Percentiles rank a stretch among this genome's conserved stretches.
These are phyloP conservation scores for Macroramphosus scolopax DNA, from an alignment of 2,797 vertebrate species.

Conservation along the genomic window DNA sequence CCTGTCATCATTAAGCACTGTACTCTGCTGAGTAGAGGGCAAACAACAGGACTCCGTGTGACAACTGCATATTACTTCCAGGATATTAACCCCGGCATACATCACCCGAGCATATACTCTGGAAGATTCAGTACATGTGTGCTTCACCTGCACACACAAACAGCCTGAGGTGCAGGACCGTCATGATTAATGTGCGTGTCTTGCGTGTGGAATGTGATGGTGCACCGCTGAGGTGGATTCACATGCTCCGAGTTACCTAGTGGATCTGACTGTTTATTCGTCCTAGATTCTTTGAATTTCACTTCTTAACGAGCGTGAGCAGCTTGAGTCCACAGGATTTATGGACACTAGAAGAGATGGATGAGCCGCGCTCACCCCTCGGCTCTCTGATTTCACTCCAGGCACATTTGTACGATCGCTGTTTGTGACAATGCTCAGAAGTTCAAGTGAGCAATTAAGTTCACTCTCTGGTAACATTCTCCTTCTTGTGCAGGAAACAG, in stretches of 20 bases:
- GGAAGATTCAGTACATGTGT: too few relatives aligned
- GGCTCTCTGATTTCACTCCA: conserved; percentile 24
- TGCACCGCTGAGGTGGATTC: conserved; percentile 38
- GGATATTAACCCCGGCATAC: too few relatives aligned
- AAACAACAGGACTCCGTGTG: too few relatives aligned
- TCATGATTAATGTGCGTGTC: conserved; percentile 40
- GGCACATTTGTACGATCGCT: conserved; percentile 16
- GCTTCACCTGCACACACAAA: neutral
- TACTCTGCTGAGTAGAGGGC: too few relatives aligned
- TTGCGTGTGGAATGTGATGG: conserved; percentile 41
- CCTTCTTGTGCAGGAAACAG: neutral
- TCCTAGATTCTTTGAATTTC: conserved; percentile 49
- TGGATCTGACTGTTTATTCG: conserved; percentile 19
- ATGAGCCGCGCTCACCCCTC: conserved; percentile 29
- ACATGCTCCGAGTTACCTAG: conserved; percentile 25
- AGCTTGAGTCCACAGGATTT: conserved; percentile 46
- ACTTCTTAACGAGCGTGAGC: conserved; percentile 25
- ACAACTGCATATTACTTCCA: too few relatives aligned
- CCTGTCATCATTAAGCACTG: conserved; percentile 42
- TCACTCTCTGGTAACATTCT: conserved; percentile 19
- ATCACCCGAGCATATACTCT: too few relatives aligned
- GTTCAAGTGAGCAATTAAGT: conserved; percentile 10
- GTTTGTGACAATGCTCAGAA: conserved; percentile 21
- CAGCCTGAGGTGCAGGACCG: conserved; percentile 17
- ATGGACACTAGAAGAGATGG: conserved; percentile 36